Conservation (phyloP, 2,797 vertebrate genomes). For the Urosaurus nigricauda region DNA sequence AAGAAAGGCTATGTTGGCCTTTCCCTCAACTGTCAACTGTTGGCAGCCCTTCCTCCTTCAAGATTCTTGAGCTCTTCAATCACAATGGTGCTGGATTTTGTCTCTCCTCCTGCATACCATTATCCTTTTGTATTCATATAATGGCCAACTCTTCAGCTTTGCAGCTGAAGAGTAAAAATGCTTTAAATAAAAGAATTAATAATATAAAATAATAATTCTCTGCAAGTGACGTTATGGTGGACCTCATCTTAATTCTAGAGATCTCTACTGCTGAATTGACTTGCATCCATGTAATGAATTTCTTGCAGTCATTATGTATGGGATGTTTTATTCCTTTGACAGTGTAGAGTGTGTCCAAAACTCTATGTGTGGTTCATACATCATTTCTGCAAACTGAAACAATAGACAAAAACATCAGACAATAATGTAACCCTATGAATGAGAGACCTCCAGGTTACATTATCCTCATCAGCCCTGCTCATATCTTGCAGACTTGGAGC, state of each 20-base stretch:
- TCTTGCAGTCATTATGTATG: background rate
- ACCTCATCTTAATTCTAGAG: conserved; percentile 1
- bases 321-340: background rate
- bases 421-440: no score
- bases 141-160: no score
- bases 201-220: background rate
- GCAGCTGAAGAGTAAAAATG: background rate
- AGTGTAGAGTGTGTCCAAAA: no score
- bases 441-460: no score
- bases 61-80: background rate
- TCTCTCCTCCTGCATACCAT: background rate
- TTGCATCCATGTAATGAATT: background rate
- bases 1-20: background rate
- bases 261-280: background rate
- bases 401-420: no score
- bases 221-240: background rate
- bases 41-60: conserved; percentile 10
- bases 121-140: background rate
- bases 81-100: background rate
- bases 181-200: background rate
- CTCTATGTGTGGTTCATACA: no score
- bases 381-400: no score
- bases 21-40: conserved; percentile 1
- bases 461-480: no score
- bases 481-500: no score